Conservation (phyloP, 2,888 invertebrate species). For the Tortrix viridana region DNA sequence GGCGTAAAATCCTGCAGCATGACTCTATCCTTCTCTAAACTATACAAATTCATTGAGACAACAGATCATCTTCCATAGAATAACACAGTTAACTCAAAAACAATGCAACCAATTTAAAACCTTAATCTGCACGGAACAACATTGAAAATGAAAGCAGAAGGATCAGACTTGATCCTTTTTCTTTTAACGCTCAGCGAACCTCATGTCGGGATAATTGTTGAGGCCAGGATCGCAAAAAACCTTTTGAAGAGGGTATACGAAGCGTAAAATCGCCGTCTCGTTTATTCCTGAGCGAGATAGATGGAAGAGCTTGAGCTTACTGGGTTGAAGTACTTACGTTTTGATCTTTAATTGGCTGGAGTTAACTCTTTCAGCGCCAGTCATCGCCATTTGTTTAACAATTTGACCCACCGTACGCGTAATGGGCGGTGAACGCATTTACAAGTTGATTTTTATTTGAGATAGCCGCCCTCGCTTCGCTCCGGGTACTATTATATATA, state of each 20-base stretch:
- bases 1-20: constrained; percentile 9
- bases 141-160: background rate
- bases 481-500: too few relatives aligned
- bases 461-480: too few relatives aligned
- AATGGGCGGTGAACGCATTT: too few relatives aligned
- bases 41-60: constrained; percentile 13
- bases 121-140: background rate
- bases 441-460: too few relatives aligned
- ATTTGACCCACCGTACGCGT: too few relatives aligned
- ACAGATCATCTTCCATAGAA: background rate
- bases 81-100: background rate
- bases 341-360: constrained; percentile 8
- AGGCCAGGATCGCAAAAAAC: constrained; percentile 27
- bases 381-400: too few relatives aligned
- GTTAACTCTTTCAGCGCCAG: background rate
- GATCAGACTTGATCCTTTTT: constrained; percentile 1
- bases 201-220: constrained; percentile 23
- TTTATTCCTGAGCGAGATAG: constrained; percentile 16
- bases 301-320: constrained; percentile 5
- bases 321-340: constrained; percentile 9
- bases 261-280: constrained; percentile 20
- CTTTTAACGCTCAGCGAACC: background rate
- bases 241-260: constrained; percentile 23
- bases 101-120: background rate
- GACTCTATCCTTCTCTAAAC: constrained; percentile 14